Conservation (phyloP, 2,113 vertebrate species). For the Grammomys dolichurus region DNA sequence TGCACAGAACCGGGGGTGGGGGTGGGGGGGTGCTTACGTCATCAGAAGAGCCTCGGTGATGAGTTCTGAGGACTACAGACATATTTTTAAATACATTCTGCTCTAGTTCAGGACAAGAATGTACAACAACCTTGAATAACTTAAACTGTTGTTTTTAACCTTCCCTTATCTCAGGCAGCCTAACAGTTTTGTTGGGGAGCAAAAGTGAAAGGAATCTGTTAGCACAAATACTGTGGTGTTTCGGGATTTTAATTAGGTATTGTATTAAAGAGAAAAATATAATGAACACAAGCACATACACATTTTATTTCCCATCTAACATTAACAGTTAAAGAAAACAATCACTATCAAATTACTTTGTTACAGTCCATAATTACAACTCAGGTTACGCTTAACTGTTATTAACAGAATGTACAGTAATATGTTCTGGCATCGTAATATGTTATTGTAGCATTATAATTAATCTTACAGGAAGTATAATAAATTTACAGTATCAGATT, state of each 20-base stretch:
- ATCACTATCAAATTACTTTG: constrained; percentile 96
- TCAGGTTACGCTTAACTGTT: constrained; percentile 99
- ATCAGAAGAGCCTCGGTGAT: constrained; percentile 75
- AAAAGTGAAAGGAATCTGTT: constrained; percentile 89
- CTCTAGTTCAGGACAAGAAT: constrained; percentile 90
- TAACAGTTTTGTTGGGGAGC: constrained; percentile 89
- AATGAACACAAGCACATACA: constrained; percentile 89
- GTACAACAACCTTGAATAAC: constrained; percentile 95
- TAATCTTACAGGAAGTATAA: constrained; percentile 99
- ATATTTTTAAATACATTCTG: constrained; percentile 78
- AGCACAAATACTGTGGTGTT: constrained; percentile 88
- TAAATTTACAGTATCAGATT: constrained; percentile 99
- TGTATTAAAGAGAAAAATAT: constrained; percentile 90
- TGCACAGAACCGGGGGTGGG: constrained; percentile 53
- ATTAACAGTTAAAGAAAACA: constrained; percentile 93
- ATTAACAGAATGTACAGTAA: constrained; percentile 99
- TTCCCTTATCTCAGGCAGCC: constrained; percentile 90
- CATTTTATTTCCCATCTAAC: constrained; percentile 91
- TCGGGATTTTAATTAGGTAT: constrained; percentile 92
- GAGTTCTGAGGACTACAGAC: constrained; percentile 75
- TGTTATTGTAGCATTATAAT: constrained; percentile 99
- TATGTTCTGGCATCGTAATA: constrained; percentile 98
- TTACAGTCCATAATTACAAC: constrained; percentile 97
- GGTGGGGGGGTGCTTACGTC: constrained; percentile 75
- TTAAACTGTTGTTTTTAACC: constrained; percentile 93